Evolutionary conservation across 2,113 vertebrate genomes (phyloP).

Genomic region (Casuarius casuarius): DNA sequence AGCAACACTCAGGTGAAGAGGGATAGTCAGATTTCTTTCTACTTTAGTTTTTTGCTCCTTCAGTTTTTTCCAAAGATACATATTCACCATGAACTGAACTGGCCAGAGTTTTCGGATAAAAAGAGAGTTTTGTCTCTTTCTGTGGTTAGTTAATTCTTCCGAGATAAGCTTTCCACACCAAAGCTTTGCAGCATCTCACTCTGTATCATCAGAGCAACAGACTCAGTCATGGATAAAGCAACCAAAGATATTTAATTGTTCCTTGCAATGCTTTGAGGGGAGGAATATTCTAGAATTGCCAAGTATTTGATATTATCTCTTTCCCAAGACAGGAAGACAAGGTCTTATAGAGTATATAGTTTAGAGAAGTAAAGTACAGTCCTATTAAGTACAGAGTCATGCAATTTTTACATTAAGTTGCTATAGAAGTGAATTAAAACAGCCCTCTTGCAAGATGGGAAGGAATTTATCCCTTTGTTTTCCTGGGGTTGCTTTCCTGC

Average conservation of each 20-base stretch:
- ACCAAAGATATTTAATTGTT: neutral
- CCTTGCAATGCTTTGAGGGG: neutral
- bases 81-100: neutral
- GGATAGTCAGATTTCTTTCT: neutral
- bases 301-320: neutral
- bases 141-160: neutral
- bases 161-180: neutral
- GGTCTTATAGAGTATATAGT: neutral
- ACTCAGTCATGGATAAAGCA: neutral
- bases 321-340: neutral
- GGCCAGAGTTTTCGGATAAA: neutral
- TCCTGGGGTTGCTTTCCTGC: neutral
- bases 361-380: neutral
- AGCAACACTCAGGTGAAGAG: neutral
- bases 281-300: neutral
- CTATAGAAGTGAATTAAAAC: neutral
- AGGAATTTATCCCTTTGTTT: neutral
- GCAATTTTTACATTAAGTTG: neutral
- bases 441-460: neutral
- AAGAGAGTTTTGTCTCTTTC: neutral
- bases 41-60: neutral
- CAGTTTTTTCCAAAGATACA: neutral
- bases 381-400: neutral
- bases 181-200: conserved; percentile 12
- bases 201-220: neutral